phyloP scores from a whole-genome alignment of 1,140 invertebrate species.

The Drosophila arizonae region DNA sequence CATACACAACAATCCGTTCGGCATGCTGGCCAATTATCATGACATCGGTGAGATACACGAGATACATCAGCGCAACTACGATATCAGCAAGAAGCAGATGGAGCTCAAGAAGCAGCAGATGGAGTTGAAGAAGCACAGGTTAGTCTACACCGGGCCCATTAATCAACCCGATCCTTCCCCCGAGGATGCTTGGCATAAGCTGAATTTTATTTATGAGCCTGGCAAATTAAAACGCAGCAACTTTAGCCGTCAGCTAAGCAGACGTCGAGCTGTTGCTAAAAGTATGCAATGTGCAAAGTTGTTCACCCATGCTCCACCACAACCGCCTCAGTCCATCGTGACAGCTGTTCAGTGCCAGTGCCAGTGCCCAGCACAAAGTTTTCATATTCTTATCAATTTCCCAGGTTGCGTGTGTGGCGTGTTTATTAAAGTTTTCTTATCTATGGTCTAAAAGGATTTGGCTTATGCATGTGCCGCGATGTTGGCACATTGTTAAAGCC shows the following conservation, averaged over 20 bases:
- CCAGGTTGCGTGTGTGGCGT: conserved; percentile 78
- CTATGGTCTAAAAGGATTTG: conserved; percentile 75
- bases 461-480: conserved; percentile 55
- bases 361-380: conserved; percentile 60
- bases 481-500: conserved; percentile 72
- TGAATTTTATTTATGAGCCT: conserved; percentile 66
- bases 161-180: conserved; percentile 32
- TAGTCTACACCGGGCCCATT: conserved; percentile 44
- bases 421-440: conserved; percentile 80
- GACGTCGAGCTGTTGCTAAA: conserved; percentile 13
- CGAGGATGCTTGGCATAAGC: conserved; percentile 22
- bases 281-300: conserved; percentile 58
- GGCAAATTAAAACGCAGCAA: conserved; percentile 71
- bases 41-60: conserved; percentile 74
- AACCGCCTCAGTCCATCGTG: background rate
- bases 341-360: conserved; percentile 22
- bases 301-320: conserved; percentile 11
- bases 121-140: conserved; percentile 80
- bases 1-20: conserved; percentile 78
- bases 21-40: conserved; percentile 77
- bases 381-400: conserved; percentile 79
- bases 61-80: conserved; percentile 78
- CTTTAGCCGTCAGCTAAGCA: conserved; percentile 36
- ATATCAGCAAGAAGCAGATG: conserved; percentile 68
- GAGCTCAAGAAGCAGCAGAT: conserved; percentile 75